Evolutionary conservation across 2,113 vertebrate species (phyloP).

Genomic region (Nerophis lumbriciformis): DNA sequence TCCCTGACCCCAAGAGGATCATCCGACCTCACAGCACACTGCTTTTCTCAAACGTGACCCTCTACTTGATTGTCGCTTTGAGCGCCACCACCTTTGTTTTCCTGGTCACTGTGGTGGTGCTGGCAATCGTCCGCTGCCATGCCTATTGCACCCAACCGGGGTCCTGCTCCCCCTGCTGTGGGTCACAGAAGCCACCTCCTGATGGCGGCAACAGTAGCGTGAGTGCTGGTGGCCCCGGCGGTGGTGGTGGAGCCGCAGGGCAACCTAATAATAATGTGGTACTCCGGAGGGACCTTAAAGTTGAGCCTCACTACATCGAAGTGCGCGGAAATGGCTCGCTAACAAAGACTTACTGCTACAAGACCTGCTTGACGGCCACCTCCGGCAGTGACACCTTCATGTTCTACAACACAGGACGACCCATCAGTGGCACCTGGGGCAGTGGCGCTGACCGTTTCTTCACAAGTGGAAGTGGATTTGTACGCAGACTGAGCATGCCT

Average conservation of each 20-base stretch:
- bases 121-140: conserved; percentile 88
- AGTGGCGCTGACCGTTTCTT: conserved; percentile 84
- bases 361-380: conserved; percentile 90
- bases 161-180: conserved; percentile 84
- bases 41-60: conserved; percentile 86
- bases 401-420: conserved; percentile 96
- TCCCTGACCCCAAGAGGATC: conserved; percentile 83
- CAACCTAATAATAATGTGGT: conserved; percentile 91
- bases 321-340: conserved; percentile 94
- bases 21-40: conserved; percentile 72
- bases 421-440: conserved; percentile 83
- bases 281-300: conserved; percentile 85
- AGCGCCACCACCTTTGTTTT: conserved; percentile 92
- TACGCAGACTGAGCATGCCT: conserved; percentile 87
- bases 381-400: conserved; percentile 97
- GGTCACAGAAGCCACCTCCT: conserved; percentile 78
- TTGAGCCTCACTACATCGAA: conserved; percentile 94
- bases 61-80: conserved; percentile 94
- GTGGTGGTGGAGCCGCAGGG: conserved; percentile 48
- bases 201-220: conserved; percentile 76
- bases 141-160: conserved; percentile 78
- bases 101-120: conserved; percentile 86
- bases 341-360: conserved; percentile 98
- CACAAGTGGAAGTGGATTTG: conserved; percentile 87
- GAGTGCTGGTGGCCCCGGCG: conserved; percentile 43